A percentile compares a stretch with the other conserved stretches of the same genome.
phyloP scores from a whole-genome alignment of 2,888 invertebrate genomes.

The Axea sp. region DNA sequence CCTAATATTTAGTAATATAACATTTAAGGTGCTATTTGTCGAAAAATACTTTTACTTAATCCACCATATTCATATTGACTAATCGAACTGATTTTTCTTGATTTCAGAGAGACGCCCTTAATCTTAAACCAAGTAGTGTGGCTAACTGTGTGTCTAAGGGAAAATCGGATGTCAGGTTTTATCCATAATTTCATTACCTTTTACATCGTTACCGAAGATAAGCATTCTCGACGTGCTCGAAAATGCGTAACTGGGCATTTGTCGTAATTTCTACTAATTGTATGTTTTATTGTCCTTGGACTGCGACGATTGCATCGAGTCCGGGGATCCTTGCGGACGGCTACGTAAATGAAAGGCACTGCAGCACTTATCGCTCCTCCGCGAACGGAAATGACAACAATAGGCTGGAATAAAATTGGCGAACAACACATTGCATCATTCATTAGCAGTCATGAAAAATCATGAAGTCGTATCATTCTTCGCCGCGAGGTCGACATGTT shows the following conservation, averaged over 20 bases:
- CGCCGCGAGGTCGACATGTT: slow-evolving; percentile 52
- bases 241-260: slow-evolving; percentile 52
- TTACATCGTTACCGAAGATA: slow-evolving; percentile 44
- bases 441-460: slow-evolving; percentile 58
- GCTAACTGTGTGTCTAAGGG: slow-evolving; percentile 96
- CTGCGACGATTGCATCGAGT: slow-evolving; percentile 40
- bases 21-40: too few species aligned
- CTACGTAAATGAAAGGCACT: slow-evolving; percentile 54
- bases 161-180: slow-evolving; percentile 83
- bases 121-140: slow-evolving; percentile 93
- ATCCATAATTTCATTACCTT: slow-evolving; percentile 7
- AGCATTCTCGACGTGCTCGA: slow-evolving; percentile 41
- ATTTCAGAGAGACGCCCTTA: slow-evolving; percentile 92
- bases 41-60: too few species aligned
- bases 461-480: slow-evolving; percentile 61
- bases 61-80: too few species aligned
- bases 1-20: too few species aligned
- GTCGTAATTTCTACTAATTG: slow-evolving; percentile 52
- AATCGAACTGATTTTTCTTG: too few species aligned
- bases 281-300: slow-evolving; percentile 48
- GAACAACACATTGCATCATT: slow-evolving; percentile 56
- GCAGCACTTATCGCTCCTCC: slow-evolving; percentile 51
- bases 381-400: slow-evolving; percentile 57
- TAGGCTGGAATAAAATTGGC: slow-evolving; percentile 56
- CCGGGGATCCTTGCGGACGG: slow-evolving; percentile 51